A percentile compares a stretch with the other conserved stretches of the same genome.
These are phyloP conservation scores for Blennius ocellaris DNA, from an alignment of 2,113 vertebrate species.

Conservation along the genomic window DNA sequence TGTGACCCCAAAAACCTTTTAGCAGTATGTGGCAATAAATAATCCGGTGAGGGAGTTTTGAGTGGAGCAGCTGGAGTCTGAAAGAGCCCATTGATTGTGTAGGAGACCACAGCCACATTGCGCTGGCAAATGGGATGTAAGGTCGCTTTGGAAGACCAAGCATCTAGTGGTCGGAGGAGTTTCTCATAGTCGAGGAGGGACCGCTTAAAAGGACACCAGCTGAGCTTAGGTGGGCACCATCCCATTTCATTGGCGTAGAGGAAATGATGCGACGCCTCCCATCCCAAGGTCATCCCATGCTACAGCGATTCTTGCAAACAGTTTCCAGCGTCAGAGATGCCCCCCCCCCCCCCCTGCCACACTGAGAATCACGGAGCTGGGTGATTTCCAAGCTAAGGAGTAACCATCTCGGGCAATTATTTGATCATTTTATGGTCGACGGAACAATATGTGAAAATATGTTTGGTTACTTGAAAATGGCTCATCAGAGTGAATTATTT, in stretches of 20 bases:
- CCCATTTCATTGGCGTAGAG: slow-evolving; percentile 63
- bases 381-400: slow-evolving; percentile 52
- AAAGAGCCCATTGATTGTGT: slow-evolving; percentile 40
- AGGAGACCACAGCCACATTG: slow-evolving; percentile 16
- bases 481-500: slow-evolving; percentile 15
- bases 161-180: slow-evolving; percentile 47
- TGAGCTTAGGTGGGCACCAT: slow-evolving; percentile 66
- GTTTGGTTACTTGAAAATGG: slow-evolving; percentile 49
- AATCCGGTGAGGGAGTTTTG: slow-evolving; percentile 34
- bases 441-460: slow-evolving; percentile 62
- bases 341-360: slow-evolving; percentile 14
- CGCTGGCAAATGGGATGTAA: slow-evolving; percentile 48
- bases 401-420: slow-evolving; percentile 49
- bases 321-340: slow-evolving; percentile 53
- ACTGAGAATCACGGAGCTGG: slow-evolving; percentile 21
- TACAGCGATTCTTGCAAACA: slow-evolving; percentile 73
- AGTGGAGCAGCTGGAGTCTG: slow-evolving; percentile 32
- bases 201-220: slow-evolving; percentile 65
- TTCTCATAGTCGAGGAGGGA: slow-evolving; percentile 40
- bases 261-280: slow-evolving; percentile 74
- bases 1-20: slow-evolving; percentile 20
- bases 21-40: slow-evolving; percentile 6
- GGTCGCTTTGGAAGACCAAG: slow-evolving; percentile 50
- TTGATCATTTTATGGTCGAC: slow-evolving; percentile 55
- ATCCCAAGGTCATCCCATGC: slow-evolving; percentile 77